Evolutionary conservation across 1,140 invertebrate genomes (phyloP).

Genomic region (Paraescarpia echinospica): DNA sequence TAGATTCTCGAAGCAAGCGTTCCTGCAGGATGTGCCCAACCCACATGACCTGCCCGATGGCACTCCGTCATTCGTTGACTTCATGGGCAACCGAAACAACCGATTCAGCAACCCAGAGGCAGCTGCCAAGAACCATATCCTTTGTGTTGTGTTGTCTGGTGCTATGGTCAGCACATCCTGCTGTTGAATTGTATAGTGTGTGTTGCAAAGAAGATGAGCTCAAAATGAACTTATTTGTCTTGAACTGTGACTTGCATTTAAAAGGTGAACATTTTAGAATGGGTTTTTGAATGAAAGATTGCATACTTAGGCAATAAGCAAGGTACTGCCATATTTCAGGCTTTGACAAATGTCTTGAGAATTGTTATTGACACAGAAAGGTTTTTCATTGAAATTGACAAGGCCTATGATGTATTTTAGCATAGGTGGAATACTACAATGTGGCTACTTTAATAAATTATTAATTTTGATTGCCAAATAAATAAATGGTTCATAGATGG

Average conservation of each 20-base stretch:
- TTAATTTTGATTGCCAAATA: not conserved
- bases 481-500: no score
- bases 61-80: slow-evolving; percentile 95
- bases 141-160: not conserved
- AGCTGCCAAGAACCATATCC: slow-evolving; percentile 64
- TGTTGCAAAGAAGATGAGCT: not conserved
- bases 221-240: no score
- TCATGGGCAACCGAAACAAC: slow-evolving; percentile 95
- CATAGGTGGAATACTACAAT: not conserved
- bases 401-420: not conserved
- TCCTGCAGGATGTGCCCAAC: slow-evolving; percentile 93
- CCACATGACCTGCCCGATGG: slow-evolving; percentile 94
- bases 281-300: no score
- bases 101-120: slow-evolving; percentile 66
- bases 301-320: no score
- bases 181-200: no score
- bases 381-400: no score
- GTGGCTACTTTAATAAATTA: slow-evolving; percentile 6
- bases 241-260: no score
- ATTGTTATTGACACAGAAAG: no score
- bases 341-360: no score
- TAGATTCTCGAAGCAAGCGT: slow-evolving; percentile 93
- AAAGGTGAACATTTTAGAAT: no score
- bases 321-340: no score
- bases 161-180: not conserved